A percentile compares a stretch with the other conserved stretches of the same genome.
These are phyloP conservation scores for Phortica okadai DNA, from an alignment of 2,888 invertebrate species.

Conservation along the genomic window DNA sequence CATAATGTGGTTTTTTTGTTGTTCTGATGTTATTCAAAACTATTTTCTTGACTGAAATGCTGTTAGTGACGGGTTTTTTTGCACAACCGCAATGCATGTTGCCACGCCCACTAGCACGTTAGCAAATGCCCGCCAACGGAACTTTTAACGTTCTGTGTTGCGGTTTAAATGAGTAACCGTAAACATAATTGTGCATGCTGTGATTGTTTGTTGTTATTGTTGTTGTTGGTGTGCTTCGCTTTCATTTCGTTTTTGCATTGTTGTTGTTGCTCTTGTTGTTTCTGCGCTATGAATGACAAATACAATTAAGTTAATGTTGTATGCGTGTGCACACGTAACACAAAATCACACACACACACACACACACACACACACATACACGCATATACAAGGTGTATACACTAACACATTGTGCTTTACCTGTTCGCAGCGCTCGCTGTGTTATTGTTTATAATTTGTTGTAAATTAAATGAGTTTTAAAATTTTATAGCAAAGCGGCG, in stretches of 20 bases:
- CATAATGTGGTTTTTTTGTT: slow-evolving; percentile 20
- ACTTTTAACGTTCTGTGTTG: neutral
- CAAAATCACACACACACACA: neutral
- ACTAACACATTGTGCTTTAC: neutral
- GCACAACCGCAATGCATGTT: slow-evolving; percentile 3
- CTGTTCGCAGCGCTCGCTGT: slow-evolving; percentile 27
- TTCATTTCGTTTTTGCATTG: neutral
- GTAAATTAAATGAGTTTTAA: slow-evolving; percentile 68
- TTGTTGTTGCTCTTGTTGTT: neutral
- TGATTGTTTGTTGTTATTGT: slow-evolving; percentile 23
- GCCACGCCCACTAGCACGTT: neutral
- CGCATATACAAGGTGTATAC: neutral
- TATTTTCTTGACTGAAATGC: slow-evolving; percentile 9
- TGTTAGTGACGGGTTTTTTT: slow-evolving; percentile 11
- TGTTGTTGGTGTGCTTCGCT: neutral
- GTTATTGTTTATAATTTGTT: slow-evolving; percentile 64
- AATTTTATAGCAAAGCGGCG: slow-evolving; percentile 43
- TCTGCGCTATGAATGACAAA: slow-evolving; percentile 23
- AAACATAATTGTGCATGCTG: slow-evolving; percentile 32
- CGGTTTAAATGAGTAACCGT: slow-evolving; percentile 28
- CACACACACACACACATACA: neutral
- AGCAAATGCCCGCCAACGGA: neutral
- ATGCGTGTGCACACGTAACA: slow-evolving; percentile 12
- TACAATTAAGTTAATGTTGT: slow-evolving; percentile 32
- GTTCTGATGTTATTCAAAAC: neutral